Base-by-base conservation (phyloP, 2,113 vertebrate genomes). In the Mystacornis crossleyi region DNA sequence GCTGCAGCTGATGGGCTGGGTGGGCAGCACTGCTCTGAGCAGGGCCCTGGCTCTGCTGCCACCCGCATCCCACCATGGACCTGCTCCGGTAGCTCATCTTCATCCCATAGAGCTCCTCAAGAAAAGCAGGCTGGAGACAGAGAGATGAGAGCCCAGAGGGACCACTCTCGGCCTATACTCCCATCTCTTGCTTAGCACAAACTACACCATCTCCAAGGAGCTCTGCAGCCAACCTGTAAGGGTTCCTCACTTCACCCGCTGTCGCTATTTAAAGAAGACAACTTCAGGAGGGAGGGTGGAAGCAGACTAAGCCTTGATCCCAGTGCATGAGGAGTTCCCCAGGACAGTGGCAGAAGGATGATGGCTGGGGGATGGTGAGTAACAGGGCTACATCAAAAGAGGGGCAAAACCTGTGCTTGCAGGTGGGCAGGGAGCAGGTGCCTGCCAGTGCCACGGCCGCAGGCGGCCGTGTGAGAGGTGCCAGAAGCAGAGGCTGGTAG, bases 281-380 rank as follows among this genome's bases (percentile, higher is more conserved):
- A 18, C 62, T 70, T 72, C 45, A 71, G 29, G 26, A 64, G 29
- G 3, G 43, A 51, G 31, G 34, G 1, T 42, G 43, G 43, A 79
- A 67, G 86, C 57, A 57, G 58, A 45, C 12, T 28, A 25, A 65
- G 45, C 47, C 73, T 74, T 18, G 50, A 29, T 36, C 47, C 54
- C n/a, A n/a, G 29, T 16, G 36, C 2, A 2, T 0, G 2, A 85
- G 58, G 54, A 83, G 40, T 10, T 66, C 16, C 29, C 17, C 7
- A 8, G 54, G 55, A 69, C 25, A 43, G 47, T 0, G 0, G 26
- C 45, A 86, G 47, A 70, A 10, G 9, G 45, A 28, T 21, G 71
- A 34, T 0, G 2, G 42, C 18, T 2, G 3, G 15, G 24, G 31
- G 6, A 54, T 0, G 0, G 48, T 2, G 25, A 86, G 8, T 34